Percentiles rank a stretch among this genome's conserved stretches.
Conservation (phyloP, 1,140 invertebrate species). For the Latrodectus geometricus region DNA sequence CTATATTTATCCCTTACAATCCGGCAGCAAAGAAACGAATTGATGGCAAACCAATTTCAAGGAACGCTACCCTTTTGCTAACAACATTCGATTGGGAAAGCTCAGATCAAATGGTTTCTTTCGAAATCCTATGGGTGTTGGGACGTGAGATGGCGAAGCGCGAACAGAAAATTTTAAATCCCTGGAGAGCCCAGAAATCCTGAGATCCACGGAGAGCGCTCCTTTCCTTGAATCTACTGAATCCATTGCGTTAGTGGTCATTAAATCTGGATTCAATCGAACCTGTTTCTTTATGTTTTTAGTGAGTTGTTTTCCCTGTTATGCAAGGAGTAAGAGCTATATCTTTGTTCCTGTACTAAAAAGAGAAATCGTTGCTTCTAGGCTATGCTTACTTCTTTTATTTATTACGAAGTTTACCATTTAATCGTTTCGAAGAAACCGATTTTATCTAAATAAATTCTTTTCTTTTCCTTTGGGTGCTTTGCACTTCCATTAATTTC, state of each 20-base stretch:
- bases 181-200: background rate
- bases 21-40: background rate
- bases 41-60: conserved; percentile 34
- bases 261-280: conserved; percentile 53
- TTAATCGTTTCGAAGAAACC: background rate
- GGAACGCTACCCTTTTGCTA: conserved; percentile 27
- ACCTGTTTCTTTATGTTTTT: conserved; percentile 31
- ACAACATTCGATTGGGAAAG: conserved; percentile 28
- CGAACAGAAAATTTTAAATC: conserved; percentile 44
- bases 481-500: too few relatives aligned
- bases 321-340: background rate
- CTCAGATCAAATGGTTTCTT: conserved; percentile 18
- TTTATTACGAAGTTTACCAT: background rate
- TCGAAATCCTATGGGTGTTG: background rate
- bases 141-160: conserved; percentile 22
- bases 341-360: background rate
- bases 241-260: conserved; percentile 51
- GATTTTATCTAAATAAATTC: background rate
- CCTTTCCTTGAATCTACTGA: background rate
- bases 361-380: background rate
- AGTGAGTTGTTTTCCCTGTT: background rate
- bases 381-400: background rate
- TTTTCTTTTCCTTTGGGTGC: background rate
- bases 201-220: background rate
- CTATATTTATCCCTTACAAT: background rate